Evolutionary conservation across 2,113 vertebrate species (phyloP), one percentile per base, ranked within the genome.

Genomic region (Pithys albifrons): DNA sequence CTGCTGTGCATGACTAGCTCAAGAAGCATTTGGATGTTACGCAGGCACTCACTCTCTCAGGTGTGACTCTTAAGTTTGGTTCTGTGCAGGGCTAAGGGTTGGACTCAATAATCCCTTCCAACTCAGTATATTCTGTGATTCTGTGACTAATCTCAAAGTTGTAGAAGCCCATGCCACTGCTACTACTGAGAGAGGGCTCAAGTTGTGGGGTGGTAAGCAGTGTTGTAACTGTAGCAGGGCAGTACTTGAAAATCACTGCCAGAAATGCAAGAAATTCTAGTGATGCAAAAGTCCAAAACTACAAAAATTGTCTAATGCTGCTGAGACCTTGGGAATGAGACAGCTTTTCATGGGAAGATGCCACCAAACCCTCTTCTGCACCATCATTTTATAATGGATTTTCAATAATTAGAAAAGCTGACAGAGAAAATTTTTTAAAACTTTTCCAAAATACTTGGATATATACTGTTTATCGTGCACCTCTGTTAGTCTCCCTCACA

Each of bases 261-360:
- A 43, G 39, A 31, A 65, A 14, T 67, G 14, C 11, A 81, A 67
- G 23, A 67, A 81, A 61, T 75, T 71, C 27, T 74, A 52, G 59
- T 49, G 41, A 55, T 52, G 18, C 5, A n/a, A 8, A 90, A 85
- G 45, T 72, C 6, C 11, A 37, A 88, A 87, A 29, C 78, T 39
- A 67, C 22, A 9, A 52, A 43, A 71, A 37, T 28, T 43, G 9
- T 19, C 17, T 54, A 25, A 75, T 59, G 23, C 29, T 91, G 31
- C 20, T 51, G 41, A 75, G 37, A 69, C 22, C 11, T 77, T 85
- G n/a, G 19, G 39, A 69, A 85, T 23, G 1, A 65, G 52, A 41
- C 0, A 0, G 12, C 2, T 43, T 93, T 89, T 55, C 14, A 13
- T 2, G 2, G 10, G 20, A 58, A 89, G 6, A 22, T 3, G 1